A percentile compares a stretch with the other conserved stretches of the same genome.
phyloP scores from a whole-genome alignment of 2,797 vertebrate genomes.

The Eidolon dupreanum region DNA sequence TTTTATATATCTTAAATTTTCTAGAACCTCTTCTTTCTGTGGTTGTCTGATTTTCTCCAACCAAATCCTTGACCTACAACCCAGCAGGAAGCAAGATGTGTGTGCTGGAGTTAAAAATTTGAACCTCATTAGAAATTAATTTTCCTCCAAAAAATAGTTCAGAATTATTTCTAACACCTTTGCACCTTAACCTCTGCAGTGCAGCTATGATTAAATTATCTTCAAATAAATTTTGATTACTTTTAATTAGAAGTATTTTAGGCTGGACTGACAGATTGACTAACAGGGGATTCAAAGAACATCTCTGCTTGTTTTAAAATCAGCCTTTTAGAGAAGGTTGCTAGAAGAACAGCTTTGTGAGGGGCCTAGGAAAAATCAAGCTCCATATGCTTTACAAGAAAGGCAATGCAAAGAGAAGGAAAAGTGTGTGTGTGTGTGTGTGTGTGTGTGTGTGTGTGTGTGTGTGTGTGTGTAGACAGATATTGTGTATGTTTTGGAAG shows the following conservation, averaged over 20 bases:
- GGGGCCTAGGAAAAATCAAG: slow-evolving; percentile 48
- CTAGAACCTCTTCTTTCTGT: background rate
- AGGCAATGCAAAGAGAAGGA: slow-evolving; percentile 38
- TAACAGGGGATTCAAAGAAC: slow-evolving; percentile 62
- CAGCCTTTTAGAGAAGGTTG: slow-evolving; percentile 69
- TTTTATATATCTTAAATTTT: background rate
- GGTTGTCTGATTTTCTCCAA: background rate
- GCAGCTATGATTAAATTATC: background rate
- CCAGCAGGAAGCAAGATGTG: background rate
- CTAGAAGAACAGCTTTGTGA: slow-evolving; percentile 75
- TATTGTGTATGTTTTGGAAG: background rate
- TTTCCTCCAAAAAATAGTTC: background rate
- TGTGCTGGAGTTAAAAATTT: background rate
- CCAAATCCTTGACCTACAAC: background rate
- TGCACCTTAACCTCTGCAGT: background rate
- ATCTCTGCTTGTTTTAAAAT: slow-evolving; percentile 69
- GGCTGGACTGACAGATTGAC: slow-evolving; percentile 58
- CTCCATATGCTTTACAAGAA: slow-evolving; percentile 75
- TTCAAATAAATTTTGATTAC: slow-evolving; percentile 41
- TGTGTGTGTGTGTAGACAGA: background rate
- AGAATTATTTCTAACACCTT: background rate
- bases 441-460: background rate
- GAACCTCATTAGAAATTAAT: slow-evolving; percentile 3
- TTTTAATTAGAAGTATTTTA: slow-evolving; percentile 50
- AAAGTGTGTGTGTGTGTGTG: background rate